Conservation (phyloP, 2,888 invertebrate genomes). For the Protophormia terraenovae region DNA sequence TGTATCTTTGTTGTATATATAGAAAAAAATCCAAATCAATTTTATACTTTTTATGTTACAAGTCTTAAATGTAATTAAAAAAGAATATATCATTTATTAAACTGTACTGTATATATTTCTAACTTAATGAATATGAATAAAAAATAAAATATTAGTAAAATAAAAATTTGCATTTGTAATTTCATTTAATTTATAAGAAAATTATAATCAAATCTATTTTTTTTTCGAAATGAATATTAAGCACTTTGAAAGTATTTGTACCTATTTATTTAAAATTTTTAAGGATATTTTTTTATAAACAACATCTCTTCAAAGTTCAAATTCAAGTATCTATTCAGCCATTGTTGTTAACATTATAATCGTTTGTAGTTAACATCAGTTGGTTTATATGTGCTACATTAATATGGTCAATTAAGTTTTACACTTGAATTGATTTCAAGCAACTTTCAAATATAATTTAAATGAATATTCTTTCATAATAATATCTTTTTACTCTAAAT, state of each 20-base stretch:
- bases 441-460: constrained; percentile 10
- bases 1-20: constrained; percentile 29
- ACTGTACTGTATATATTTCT: constrained; percentile 31
- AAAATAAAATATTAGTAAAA: constrained; percentile 1
- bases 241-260: background rate
- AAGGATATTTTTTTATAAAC: background rate
- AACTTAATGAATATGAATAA: constrained; percentile 12
- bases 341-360: no score
- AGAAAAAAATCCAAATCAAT: background rate
- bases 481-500: background rate
- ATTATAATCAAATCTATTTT: background rate
- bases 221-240: background rate
- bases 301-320: background rate
- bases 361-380: background rate
- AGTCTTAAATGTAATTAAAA: background rate
- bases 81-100: constrained; percentile 11
- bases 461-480: constrained; percentile 5
- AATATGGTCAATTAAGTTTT: constrained; percentile 41
- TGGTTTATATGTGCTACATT: background rate
- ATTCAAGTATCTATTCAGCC: background rate
- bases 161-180: background rate
- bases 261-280: no score
- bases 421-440: constrained; percentile 28
- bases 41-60: background rate
- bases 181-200: background rate